These are phyloP conservation scores for Hydrolagus affinis DNA, from an alignment of 2,113 vertebrate genomes.

Conservation along the genomic window DNA sequence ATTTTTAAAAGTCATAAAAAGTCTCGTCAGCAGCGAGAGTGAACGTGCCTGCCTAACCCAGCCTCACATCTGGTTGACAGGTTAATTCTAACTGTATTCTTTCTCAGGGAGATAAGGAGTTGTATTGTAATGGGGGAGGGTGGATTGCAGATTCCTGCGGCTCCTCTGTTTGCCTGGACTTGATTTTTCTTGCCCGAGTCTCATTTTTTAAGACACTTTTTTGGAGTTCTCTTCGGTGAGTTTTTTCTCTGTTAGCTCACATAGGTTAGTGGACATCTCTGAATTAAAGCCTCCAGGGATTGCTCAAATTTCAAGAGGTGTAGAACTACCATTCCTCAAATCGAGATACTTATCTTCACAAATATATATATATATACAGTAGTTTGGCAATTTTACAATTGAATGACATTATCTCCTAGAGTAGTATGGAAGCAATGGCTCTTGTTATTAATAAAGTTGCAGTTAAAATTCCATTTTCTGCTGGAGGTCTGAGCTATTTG, in stretches of 20 bases:
- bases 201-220: neutral
- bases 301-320: neutral
- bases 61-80: neutral
- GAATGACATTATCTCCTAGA: too few species aligned
- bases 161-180: neutral
- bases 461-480: neutral
- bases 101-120: neutral
- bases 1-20: neutral
- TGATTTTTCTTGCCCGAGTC: constrained; percentile 19
- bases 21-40: neutral
- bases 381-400: too few species aligned
- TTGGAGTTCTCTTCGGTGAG: neutral
- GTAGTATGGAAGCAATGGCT: neutral
- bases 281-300: neutral
- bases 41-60: neutral
- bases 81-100: neutral
- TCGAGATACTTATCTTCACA: too few species aligned
- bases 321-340: too few species aligned
- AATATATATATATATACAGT: too few species aligned
- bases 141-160: neutral
- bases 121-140: neutral
- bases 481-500: neutral
- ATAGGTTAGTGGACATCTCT: neutral
- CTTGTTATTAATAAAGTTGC: neutral
- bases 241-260: neutral